These are phyloP conservation scores for Troglohyphantes excavatus DNA, from an alignment of 2,888 invertebrate genomes.

Conservation along the genomic window DNA sequence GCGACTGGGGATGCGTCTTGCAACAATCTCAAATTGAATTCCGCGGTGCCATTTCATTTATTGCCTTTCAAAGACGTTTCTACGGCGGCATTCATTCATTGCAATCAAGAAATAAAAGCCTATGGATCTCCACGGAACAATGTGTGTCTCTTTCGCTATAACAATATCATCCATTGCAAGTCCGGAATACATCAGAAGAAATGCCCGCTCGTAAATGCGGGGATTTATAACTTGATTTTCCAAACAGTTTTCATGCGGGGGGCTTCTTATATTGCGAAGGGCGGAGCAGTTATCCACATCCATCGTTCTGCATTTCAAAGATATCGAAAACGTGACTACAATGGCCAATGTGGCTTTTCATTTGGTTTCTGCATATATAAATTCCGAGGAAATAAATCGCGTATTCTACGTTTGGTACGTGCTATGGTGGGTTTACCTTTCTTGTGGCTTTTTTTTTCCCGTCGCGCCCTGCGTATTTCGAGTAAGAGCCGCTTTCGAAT, in stretches of 20 bases:
- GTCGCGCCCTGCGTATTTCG: background rate
- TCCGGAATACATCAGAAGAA: slow-evolving; percentile 54
- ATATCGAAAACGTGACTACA: slow-evolving; percentile 63
- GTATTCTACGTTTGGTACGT: slow-evolving; percentile 33
- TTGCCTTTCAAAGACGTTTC: slow-evolving; percentile 11
- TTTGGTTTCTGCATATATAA: slow-evolving; percentile 64
- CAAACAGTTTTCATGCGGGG: slow-evolving; percentile 66
- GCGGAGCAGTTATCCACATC: slow-evolving; percentile 38
- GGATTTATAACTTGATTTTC: slow-evolving; percentile 74
- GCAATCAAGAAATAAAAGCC: slow-evolving; percentile 40
- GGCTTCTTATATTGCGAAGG: slow-evolving; percentile 35
- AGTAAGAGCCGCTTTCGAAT: slow-evolving; percentile 6
- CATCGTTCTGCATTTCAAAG: slow-evolving; percentile 60
- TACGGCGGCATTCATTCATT: background rate
- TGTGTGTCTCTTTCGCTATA: slow-evolving; percentile 28
- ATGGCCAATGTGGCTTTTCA: slow-evolving; percentile 60
- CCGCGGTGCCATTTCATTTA: slow-evolving; percentile 16
- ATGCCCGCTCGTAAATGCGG: slow-evolving; percentile 50
- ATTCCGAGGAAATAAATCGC: slow-evolving; percentile 47
- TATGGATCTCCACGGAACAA: slow-evolving; percentile 43
- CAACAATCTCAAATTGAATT: slow-evolving; percentile 32
- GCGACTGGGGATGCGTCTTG: no score
- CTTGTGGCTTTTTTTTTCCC: slow-evolving; percentile 15
- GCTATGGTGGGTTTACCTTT: slow-evolving; percentile 30
- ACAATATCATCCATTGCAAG: slow-evolving; percentile 42